Evolutionary conservation across 2,797 vertebrate species (phyloP).

Genomic region (Sebastes matsubarae): DNA sequence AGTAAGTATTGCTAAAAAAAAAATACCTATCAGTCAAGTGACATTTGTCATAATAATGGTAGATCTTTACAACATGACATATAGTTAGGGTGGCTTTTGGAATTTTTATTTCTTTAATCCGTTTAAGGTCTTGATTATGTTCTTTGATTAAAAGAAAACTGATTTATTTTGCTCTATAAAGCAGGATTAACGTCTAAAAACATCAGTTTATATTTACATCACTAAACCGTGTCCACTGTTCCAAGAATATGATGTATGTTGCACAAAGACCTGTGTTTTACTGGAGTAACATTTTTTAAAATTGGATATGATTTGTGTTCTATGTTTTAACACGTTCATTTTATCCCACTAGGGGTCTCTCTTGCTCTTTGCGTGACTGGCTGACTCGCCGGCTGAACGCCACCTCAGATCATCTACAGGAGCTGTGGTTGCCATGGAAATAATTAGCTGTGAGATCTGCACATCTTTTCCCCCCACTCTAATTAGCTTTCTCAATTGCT

Average conservation of each 20-base stretch:
- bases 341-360: constrained; percentile 79
- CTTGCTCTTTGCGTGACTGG: constrained; percentile 49
- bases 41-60: background rate
- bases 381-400: constrained; percentile 30
- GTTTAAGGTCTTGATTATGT: background rate
- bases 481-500: constrained; percentile 89
- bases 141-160: background rate
- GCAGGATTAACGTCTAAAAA: background rate
- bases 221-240: background rate
- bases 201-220: background rate
- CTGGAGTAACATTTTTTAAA: background rate
- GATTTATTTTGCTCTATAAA: background rate
- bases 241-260: background rate
- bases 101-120: background rate
- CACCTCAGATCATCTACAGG: constrained; percentile 75
- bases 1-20: background rate
- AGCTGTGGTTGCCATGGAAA: constrained; percentile 86
- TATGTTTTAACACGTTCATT: background rate
- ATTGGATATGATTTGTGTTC: background rate
- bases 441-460: constrained; percentile 85
- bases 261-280: background rate
- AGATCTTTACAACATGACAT: background rate
- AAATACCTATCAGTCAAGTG: background rate
- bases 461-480: constrained; percentile 75
- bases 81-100: background rate